A percentile compares a stretch with the other conserved stretches of the same genome.
Evolutionary conservation across 1,140 invertebrate genomes (phyloP).

Genomic region (Cotesia glomerata): DNA sequence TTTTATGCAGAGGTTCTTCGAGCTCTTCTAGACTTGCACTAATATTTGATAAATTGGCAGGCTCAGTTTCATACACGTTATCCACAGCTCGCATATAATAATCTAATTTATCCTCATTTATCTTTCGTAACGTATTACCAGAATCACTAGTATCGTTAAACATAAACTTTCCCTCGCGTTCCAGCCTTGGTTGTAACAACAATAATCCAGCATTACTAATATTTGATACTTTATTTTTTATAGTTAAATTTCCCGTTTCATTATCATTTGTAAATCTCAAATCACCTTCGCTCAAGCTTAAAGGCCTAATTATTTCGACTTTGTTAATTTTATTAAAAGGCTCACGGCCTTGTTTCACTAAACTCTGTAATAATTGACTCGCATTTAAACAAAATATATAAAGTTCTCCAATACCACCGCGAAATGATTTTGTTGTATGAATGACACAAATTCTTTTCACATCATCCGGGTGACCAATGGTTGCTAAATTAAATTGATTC

Average conservation of each 20-base stretch:
- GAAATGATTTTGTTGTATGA: conserved; percentile 64
- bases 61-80: conserved; percentile 51
- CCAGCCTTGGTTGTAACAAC: conserved; percentile 43
- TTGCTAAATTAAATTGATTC: conserved; percentile 62
- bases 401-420: conserved; percentile 61
- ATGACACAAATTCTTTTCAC: conserved; percentile 65
- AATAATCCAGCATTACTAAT: conserved; percentile 52
- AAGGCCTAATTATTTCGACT: conserved; percentile 45
- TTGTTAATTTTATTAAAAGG: conserved; percentile 38
- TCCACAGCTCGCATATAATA: conserved; percentile 40
- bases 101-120: conserved; percentile 32
- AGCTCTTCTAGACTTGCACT: conserved; percentile 40
- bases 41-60: conserved; percentile 35
- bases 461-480: conserved; percentile 60
- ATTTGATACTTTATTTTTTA: conserved; percentile 49
- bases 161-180: conserved; percentile 45
- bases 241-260: conserved; percentile 37
- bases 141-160: conserved; percentile 35
- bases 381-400: conserved; percentile 63
- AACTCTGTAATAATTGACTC: conserved; percentile 53
- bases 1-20: conserved; percentile 44
- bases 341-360: conserved; percentile 60
- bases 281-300: conserved; percentile 65
- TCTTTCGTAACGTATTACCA: conserved; percentile 17
- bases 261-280: conserved; percentile 43